Conservation (phyloP, 2,888 invertebrate species). For the Strigamia transsilvanica region DNA sequence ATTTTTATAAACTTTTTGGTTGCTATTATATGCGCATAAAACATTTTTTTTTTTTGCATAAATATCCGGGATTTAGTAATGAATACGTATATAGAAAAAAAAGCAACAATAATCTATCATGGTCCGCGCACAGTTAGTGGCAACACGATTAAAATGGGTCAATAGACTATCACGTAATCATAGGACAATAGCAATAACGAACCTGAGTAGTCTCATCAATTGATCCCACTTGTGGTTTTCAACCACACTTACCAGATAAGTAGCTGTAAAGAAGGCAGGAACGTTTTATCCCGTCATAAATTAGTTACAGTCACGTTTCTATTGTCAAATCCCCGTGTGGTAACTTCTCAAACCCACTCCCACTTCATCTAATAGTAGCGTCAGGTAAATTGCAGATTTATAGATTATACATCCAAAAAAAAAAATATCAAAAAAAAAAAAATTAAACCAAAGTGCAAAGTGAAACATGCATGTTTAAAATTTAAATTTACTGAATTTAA, state of each 20-base stretch:
- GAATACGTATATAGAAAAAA: too few species aligned
- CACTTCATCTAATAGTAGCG: not conserved
- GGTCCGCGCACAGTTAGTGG: conserved; percentile 6
- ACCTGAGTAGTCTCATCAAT: conserved; percentile 43
- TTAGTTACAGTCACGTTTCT: conserved; percentile 48
- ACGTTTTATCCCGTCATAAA: conserved; percentile 28
- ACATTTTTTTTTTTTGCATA: too few species aligned
- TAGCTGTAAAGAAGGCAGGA: conserved; percentile 30
- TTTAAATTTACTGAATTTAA: too few species aligned
- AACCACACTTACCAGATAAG: conserved; percentile 36
- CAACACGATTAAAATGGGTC: conserved; percentile 37
- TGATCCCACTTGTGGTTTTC: conserved; percentile 13
- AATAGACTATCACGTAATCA: not conserved
- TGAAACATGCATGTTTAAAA: not conserved
- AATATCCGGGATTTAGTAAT: too few species aligned
- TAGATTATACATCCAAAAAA: not conserved
- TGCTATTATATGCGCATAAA: too few species aligned
- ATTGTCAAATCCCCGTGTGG: conserved; percentile 45
- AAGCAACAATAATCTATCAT: not conserved
- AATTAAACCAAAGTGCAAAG: not conserved
- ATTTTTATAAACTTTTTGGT: too few species aligned
- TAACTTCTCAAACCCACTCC: conserved; percentile 38
- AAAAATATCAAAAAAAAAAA: too few species aligned
- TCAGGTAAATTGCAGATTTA: conserved; percentile 5
- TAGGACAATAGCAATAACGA: conserved; percentile 36